A percentile compares a stretch with the other conserved stretches of the same genome.
Conservation (phyloP, 1,140 invertebrate species). For the Belonocnema kinseyi region DNA sequence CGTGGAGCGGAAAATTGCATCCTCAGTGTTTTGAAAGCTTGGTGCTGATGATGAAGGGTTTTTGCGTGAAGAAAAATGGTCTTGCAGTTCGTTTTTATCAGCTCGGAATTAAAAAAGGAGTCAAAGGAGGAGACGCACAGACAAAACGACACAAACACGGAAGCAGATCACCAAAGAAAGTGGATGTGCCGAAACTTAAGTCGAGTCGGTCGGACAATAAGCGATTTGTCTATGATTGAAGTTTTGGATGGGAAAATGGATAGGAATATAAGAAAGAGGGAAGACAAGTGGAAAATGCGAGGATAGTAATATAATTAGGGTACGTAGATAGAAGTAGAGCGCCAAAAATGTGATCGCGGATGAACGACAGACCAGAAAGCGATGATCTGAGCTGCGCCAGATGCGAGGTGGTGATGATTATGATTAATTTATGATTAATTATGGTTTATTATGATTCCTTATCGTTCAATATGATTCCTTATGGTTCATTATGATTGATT, state of each 20-base stretch:
- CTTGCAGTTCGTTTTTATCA: constrained; percentile 22
- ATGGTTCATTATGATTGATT: no score
- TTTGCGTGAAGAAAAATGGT: constrained; percentile 36
- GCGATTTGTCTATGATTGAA: constrained; percentile 42
- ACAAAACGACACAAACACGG: constrained; percentile 45
- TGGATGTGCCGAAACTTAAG: constrained; percentile 41
- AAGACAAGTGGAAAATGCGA: background rate
- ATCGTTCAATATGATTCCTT: no score
- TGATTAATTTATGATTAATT: background rate
- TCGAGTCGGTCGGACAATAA: constrained; percentile 41
- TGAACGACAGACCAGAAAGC: constrained; percentile 43
- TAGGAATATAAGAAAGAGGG: background rate
- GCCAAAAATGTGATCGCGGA: constrained; percentile 5
- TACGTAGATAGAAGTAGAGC: constrained; percentile 38
- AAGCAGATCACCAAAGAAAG: constrained; percentile 46
- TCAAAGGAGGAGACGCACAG: constrained; percentile 36
- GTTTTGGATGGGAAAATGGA: constrained; percentile 2
- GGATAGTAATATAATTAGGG: constrained; percentile 22
- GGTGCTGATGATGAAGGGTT: constrained; percentile 40
- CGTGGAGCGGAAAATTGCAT: constrained; percentile 48
- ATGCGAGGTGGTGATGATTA: constrained; percentile 44
- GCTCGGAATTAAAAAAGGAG: constrained; percentile 27
- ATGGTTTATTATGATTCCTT: no score
- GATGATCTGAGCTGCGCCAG: constrained; percentile 52
- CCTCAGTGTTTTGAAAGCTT: constrained; percentile 42